Percentiles rank a stretch among this genome's conserved stretches.
phyloP scores from a whole-genome alignment of 2,797 vertebrate species.

The Delichon dasypus region DNA sequence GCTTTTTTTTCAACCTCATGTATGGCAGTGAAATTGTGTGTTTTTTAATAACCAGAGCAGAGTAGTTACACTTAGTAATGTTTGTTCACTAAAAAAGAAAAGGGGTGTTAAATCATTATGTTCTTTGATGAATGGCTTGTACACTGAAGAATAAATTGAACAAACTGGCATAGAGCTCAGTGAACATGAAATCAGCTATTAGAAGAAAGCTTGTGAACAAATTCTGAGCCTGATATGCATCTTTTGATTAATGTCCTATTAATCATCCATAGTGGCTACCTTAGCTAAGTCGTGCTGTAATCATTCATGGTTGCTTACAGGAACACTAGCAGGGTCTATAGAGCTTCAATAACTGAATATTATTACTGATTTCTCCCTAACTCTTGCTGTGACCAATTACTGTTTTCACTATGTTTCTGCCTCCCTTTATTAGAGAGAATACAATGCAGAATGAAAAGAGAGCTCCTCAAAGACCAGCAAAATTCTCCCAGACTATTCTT shows the following conservation, averaged over 20 bases:
- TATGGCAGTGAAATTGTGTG: conserved; percentile 50
- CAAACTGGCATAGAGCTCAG: conserved; percentile 85
- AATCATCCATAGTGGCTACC: conserved; percentile 85
- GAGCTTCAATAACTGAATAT: conserved; percentile 74
- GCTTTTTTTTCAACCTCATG: not conserved
- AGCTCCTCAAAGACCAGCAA: conserved; percentile 67
- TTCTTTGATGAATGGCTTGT: conserved; percentile 87
- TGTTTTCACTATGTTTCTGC: conserved; percentile 71
- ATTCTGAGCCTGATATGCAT: conserved; percentile 90
- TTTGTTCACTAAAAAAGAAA: conserved; percentile 75
- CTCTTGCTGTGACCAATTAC: conserved; percentile 78
- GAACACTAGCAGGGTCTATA: conserved; percentile 73
- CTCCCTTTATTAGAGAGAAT: conserved; percentile 76
- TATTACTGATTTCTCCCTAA: conserved; percentile 78
- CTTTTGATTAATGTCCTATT: conserved; percentile 92
- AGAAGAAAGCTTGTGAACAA: conserved; percentile 89
- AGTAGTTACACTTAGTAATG: conserved; percentile 75
- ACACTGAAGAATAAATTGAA: conserved; percentile 88
- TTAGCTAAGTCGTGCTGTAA: conserved; percentile 79
- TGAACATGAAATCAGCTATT: conserved; percentile 92
- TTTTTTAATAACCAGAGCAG: conserved; percentile 75
- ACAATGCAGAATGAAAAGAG: conserved; percentile 74
- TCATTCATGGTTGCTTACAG: conserved; percentile 83
- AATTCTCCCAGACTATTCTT: conserved; percentile 73
- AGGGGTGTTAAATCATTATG: conserved; percentile 79